Percentiles rank a stretch among this genome's conserved stretches.
Conservation (phyloP, 1,140 invertebrate genomes). For the Temnothorax longispinosus region DNA sequence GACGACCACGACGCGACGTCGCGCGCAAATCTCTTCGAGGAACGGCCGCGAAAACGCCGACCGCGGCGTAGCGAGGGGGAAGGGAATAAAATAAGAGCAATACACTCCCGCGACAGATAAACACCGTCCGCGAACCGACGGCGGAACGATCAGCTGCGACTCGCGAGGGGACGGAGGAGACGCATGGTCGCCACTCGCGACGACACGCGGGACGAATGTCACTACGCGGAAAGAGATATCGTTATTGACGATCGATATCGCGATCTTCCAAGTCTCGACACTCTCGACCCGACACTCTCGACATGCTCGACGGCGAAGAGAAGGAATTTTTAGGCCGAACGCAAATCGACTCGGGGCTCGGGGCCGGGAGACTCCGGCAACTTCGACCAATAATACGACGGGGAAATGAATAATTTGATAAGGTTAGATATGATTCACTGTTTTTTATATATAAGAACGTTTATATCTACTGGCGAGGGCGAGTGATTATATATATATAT, state of each 20-base stretch:
- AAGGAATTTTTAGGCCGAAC: background rate
- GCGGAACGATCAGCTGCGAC: conserved; percentile 11
- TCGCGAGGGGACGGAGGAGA: background rate
- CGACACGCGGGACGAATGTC: conserved; percentile 36
- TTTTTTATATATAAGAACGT: background rate
- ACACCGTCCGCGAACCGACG: conserved; percentile 32
- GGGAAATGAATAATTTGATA: background rate
- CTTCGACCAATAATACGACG: background rate
- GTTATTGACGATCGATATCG: background rate
- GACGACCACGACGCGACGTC: background rate
- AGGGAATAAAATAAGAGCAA: conserved; percentile 11
- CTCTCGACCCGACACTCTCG: too few species aligned
- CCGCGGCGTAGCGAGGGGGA: background rate
- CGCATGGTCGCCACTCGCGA: conserved; percentile 41
- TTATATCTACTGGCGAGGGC: background rate
- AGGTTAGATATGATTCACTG: background rate
- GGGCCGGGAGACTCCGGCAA: too few species aligned
- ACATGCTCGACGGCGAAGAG: background rate
- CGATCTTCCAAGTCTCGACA: background rate
- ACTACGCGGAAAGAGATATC: conserved; percentile 11
- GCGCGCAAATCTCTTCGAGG: conserved; percentile 26
- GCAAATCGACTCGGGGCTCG: background rate
- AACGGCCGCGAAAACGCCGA: background rate
- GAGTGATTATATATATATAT: too few species aligned
- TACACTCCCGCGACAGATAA: conserved; percentile 51